Conservation (phyloP, 2,797 vertebrate species). For the Zenarchopterus dispar region DNA sequence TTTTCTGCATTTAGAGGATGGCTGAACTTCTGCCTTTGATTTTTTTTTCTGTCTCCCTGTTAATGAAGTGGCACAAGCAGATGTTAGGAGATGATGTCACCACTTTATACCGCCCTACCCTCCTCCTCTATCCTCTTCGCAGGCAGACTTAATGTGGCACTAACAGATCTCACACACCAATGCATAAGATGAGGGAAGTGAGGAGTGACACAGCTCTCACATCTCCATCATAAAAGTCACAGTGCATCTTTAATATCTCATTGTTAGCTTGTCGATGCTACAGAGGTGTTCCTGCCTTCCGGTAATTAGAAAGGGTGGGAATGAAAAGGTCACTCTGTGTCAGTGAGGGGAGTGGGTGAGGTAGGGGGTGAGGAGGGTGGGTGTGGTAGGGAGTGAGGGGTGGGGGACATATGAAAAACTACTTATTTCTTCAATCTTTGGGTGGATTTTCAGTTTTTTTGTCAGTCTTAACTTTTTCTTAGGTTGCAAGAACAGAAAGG, state of each 20-base stretch:
- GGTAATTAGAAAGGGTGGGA: conserved; percentile 79
- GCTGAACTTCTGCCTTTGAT: conserved; percentile 68
- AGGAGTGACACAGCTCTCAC: conserved; percentile 68
- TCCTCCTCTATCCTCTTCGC: conserved; percentile 39
- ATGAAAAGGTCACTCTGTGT: conserved; percentile 76
- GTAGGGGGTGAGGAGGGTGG: too few relatives aligned
- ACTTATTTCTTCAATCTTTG: conserved; percentile 25
- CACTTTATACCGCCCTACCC: conserved; percentile 52
- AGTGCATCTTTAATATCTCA: conserved; percentile 69
- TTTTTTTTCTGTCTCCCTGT: conserved; percentile 63
- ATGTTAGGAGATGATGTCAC: conserved; percentile 75
- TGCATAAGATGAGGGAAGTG: conserved; percentile 37
- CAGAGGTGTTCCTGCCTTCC: conserved; percentile 72
- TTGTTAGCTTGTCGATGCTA: conserved; percentile 57
- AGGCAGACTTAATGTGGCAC: conserved; percentile 43
- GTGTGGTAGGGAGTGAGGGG: too few relatives aligned
- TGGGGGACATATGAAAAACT: not conserved
- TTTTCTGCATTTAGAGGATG: conserved; percentile 75
- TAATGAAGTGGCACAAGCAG: conserved; percentile 72
- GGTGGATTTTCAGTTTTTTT: conserved; percentile 18
- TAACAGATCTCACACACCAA: conserved; percentile 43
- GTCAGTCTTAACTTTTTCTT: not conserved
- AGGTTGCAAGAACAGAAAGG: not conserved
- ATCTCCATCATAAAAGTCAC: conserved; percentile 72
- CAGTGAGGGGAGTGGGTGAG: too few relatives aligned